Base-by-base conservation (phyloP, 2,888 invertebrate species). In the Ptilodon capucinus region DNA sequence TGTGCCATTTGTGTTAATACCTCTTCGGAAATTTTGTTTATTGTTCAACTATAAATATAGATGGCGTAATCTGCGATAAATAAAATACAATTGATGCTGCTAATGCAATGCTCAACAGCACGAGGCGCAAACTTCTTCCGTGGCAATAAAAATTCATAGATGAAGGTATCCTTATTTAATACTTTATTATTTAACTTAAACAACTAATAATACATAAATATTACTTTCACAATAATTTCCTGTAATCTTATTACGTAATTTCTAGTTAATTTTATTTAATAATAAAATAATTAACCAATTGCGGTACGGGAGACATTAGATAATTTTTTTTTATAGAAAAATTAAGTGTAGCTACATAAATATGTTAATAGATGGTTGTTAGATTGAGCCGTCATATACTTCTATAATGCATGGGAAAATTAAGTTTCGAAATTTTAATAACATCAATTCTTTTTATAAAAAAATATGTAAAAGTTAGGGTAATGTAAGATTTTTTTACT, bases 171-270 rank as follows among this genome's bases (percentile, higher is more conserved):
- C 39, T 42, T 45, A 45, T n/a, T n/a, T n/a, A 17, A 30, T 28
- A 45, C 42, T 48, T 40, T 34, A 42, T 51, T 67, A 51, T 57
- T 35, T 44, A 51, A 50, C 44, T 44, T 53, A 53, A 41, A 30
- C 7, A 49, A 56, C 43, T 60, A 54, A 67, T 45, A 60, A 60
- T 64, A 68, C 39, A 48, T 43, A 54, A 47, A 54, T 43, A 58
- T 48, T 42, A 59, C 32, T 54, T 47, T 51, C 40, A 25, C 28
- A 42, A 43, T 41, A 16, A 54, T 42, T 51, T 36, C 51, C 57
- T 64, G 54, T 64, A 64, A 40, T 47, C 42, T 49, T 9, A 49
- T 44, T 35, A 35, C 17, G 17, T 35, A 35, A 17, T 17, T 17
- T 35, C 17, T 17, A 28, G 28, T 28, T 1, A 4, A 4, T 28